These are phyloP conservation scores for Drosophila tristis DNA, from an alignment of 1,140 invertebrate species.

Conservation along the genomic window DNA sequence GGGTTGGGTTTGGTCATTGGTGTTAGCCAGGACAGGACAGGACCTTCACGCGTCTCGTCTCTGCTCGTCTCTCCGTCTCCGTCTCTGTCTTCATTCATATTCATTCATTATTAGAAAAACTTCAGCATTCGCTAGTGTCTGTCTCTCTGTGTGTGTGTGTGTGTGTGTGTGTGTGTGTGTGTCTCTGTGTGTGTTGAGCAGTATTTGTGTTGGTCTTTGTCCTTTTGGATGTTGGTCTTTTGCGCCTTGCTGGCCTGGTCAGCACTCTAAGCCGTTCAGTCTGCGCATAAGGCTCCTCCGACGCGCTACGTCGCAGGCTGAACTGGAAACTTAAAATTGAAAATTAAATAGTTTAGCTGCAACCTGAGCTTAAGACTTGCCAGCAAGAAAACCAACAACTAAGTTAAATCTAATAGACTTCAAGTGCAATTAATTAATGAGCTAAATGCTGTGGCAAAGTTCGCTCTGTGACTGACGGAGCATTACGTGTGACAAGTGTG, in stretches of 20 bases:
- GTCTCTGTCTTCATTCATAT: constrained; percentile 79
- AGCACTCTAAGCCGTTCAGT: constrained; percentile 75
- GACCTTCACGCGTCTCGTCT: constrained; percentile 2
- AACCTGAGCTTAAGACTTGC: constrained; percentile 5
- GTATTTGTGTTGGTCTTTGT: constrained; percentile 42
- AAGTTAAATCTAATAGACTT: neutral
- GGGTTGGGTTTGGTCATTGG: constrained; percentile 47
- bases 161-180: constrained; percentile 22
- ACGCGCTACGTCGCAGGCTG: constrained; percentile 54
- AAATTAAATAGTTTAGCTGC: neutral
- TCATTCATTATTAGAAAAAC: constrained; percentile 83
- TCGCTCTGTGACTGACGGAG: neutral
- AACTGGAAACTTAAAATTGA: constrained; percentile 7
- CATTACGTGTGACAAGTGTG: constrained; percentile 10
- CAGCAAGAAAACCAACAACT: neutral
- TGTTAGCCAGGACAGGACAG: too few species aligned
- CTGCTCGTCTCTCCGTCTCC: constrained; percentile 12
- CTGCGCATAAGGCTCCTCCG: constrained; percentile 72
- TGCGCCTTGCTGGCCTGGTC: constrained; percentile 44
- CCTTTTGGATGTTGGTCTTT: constrained; percentile 63
- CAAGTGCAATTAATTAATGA: constrained; percentile 12
- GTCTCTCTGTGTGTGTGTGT: constrained; percentile 25
- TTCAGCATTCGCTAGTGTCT: constrained; percentile 60
- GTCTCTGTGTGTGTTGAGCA: constrained; percentile 4
- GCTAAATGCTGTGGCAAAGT: constrained; percentile 6